Evolutionary conservation across 2,888 invertebrate genomes (phyloP), one percentile per base, ranked within the genome.

Genomic region (Apodemia zela): DNA sequence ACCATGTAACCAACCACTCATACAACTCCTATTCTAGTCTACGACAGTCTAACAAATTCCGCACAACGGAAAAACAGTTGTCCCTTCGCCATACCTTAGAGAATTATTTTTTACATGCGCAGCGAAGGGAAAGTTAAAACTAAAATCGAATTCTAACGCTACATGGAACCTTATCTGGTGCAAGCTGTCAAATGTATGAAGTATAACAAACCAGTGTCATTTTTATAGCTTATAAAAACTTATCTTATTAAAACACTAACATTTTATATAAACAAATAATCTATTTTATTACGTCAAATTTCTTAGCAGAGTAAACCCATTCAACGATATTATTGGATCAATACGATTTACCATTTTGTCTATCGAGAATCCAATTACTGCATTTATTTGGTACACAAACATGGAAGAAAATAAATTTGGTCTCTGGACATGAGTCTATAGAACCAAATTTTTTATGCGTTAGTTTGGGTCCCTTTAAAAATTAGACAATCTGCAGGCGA

Each of bases 1-100:
- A 79, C 74, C 76, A 71, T 73, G 69, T 76, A 81, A 77, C 81
- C 84, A 84, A 77, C 81, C 84, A 84, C 84, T 85, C 87, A 75
- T 84, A 87, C 86, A 83, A 80, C 81, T 77, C 77, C 87, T 89
- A 88, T 68, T 80, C 86, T 89, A 89, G 75, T 75, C 87, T 91
- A 91, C 78, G 84, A 89, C 91, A 91, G 91, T 91, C 90, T 89
- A 91, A 87, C 76, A 74, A 81, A 63, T 89, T 87, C 90, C 91
- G 89, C 80, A 90, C 89, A 89, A 90, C 91, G 91, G 90, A 90
- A 90, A 89, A 88, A 83, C 80, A 78, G 75, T 74, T 76, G 80
- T 80, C 89, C 87, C 88, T 81, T 75, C 81, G 83, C 75, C 72
- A 70, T 72, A 78, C 71, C 83, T 87, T 87, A 89, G 62, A 73